phyloP scores from a whole-genome alignment of 2,113 vertebrate genomes.

The Acrocephalus arundinaceus region DNA sequence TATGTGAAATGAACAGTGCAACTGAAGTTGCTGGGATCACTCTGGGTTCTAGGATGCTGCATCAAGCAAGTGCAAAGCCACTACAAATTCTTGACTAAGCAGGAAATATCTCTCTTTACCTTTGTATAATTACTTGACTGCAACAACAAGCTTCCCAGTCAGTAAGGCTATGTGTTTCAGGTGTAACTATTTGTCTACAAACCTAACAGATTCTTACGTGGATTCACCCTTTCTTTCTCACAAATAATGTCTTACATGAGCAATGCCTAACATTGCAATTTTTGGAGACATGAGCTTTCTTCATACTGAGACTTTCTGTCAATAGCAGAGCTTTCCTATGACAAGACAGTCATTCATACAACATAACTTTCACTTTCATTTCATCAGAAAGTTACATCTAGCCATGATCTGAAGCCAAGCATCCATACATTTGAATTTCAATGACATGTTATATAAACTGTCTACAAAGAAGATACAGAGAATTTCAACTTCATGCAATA shows the following conservation, averaged over 20 bases:
- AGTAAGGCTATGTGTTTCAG: background rate
- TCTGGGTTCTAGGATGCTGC: background rate
- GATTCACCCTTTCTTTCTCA: background rate
- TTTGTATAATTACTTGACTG: background rate
- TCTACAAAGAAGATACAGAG: slow-evolving; percentile 37
- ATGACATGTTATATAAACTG: slow-evolving; percentile 35
- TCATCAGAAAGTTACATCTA: slow-evolving; percentile 13
- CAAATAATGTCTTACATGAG: background rate
- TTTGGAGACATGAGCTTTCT: background rate
- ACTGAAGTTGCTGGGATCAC: background rate
- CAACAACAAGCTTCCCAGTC: background rate
- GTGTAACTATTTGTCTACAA: background rate
- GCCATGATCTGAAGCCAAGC: slow-evolving; percentile 10
- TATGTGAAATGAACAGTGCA: background rate
- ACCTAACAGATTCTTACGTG: background rate
- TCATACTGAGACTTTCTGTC: background rate
- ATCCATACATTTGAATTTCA: slow-evolving; percentile 25
- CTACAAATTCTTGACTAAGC: background rate
- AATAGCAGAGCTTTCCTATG: background rate
- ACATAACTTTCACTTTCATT: slow-evolving; percentile 19
- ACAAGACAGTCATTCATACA: background rate
- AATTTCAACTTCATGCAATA: slow-evolving; percentile 36
- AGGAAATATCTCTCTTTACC: background rate
- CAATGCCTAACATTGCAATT: background rate
- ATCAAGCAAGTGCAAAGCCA: background rate